Percentiles rank a stretch among this genome's conserved stretches.
These are phyloP conservation scores for Strigamia transsilvanica DNA, from an alignment of 2,888 invertebrate genomes.

Conservation along the genomic window DNA sequence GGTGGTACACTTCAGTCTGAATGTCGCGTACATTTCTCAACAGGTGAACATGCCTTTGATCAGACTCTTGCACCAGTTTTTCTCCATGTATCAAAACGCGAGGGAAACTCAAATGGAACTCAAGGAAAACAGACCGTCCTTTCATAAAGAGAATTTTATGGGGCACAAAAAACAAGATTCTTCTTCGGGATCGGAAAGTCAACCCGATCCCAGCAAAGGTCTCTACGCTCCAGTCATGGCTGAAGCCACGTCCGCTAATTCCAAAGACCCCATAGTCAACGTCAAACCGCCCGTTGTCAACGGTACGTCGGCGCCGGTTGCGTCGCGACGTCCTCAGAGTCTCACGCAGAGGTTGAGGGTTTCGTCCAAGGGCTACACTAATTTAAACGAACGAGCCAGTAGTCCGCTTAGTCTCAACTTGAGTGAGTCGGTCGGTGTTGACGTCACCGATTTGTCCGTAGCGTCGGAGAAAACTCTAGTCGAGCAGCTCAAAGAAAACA, in stretches of 20 bases:
- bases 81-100: slow-evolving; percentile 97
- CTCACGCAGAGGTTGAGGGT: slow-evolving; percentile 83
- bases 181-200: slow-evolving; percentile 56
- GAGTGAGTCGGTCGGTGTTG: slow-evolving; percentile 63
- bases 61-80: slow-evolving; percentile 91
- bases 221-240: background rate
- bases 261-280: background rate
- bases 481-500: slow-evolving; percentile 65
- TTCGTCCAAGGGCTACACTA: slow-evolving; percentile 75
- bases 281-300: background rate
- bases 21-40: slow-evolving; percentile 89
- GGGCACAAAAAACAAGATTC: slow-evolving; percentile 56
- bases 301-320: background rate
- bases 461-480: slow-evolving; percentile 63
- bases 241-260: background rate
- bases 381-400: slow-evolving; percentile 68
- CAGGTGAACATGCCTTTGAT: slow-evolving; percentile 96
- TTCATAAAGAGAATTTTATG: slow-evolving; percentile 58
- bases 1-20: slow-evolving; percentile 86
- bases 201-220: slow-evolving; percentile 48
- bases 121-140: slow-evolving; percentile 68
- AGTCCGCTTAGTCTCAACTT: slow-evolving; percentile 61
- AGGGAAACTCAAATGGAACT: slow-evolving; percentile 92
- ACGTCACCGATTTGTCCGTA: slow-evolving; percentile 62
- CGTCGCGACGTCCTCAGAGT: slow-evolving; percentile 75